Evolutionary conservation across 1,140 invertebrate species (phyloP).

Genomic region (Pemphigus obesinymphae): DNA sequence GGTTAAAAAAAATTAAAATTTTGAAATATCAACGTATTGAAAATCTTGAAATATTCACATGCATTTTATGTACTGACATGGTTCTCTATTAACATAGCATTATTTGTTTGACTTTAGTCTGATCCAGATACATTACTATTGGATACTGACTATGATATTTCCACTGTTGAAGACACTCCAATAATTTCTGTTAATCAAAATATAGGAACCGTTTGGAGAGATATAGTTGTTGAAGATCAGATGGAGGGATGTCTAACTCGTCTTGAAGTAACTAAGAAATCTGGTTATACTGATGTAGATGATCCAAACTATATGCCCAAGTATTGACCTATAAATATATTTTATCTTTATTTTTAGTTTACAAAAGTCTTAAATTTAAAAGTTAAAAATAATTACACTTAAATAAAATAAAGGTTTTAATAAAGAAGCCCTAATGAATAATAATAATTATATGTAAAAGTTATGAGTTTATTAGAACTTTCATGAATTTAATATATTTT

Average conservation of each 20-base stretch:
- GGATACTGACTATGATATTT: conserved; percentile 12
- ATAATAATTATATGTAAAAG: too few relatives aligned
- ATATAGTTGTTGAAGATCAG: conserved; percentile 15
- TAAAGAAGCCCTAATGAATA: too few relatives aligned
- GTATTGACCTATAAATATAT: neutral
- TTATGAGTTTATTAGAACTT: too few relatives aligned
- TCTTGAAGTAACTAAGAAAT: conserved; percentile 12
- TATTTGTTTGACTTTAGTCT: neutral
- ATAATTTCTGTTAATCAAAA: neutral
- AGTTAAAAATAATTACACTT: too few relatives aligned
- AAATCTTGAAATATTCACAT: too few relatives aligned
- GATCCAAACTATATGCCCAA: conserved; percentile 20
- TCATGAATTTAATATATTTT: too few relatives aligned
- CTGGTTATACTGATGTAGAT: conserved; percentile 7
- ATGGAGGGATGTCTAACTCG: conserved; percentile 6
- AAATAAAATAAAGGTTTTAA: too few relatives aligned
- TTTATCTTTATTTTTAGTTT: neutral
- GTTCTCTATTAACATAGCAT: neutral
- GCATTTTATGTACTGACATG: too few relatives aligned
- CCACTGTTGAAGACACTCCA: neutral
- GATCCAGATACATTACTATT: neutral
- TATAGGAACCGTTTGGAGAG: conserved; percentile 12
- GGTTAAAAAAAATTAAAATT: too few relatives aligned
- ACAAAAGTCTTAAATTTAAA: too few relatives aligned
- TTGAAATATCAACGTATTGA: too few relatives aligned